Conservation (phyloP, 2,888 invertebrate genomes). For the Nebria brevicollis region DNA sequence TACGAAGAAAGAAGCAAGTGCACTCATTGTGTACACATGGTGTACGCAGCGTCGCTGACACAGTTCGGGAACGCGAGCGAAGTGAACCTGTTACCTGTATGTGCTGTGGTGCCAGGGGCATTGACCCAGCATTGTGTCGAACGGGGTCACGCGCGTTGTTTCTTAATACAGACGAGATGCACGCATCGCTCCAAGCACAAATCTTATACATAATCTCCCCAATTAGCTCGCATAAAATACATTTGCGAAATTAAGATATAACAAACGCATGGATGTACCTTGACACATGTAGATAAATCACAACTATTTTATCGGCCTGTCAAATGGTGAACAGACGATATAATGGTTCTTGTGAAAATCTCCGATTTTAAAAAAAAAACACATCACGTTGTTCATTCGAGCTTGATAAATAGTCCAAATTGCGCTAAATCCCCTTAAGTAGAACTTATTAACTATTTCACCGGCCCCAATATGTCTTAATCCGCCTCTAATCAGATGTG, state of each 20-base stretch:
- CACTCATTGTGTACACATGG: constrained; percentile 5
- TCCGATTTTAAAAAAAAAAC: too few relatives aligned
- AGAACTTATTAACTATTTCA: neutral
- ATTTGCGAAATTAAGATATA: neutral
- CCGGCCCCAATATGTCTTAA: neutral
- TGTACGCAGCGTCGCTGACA: constrained; percentile 9
- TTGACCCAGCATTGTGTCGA: constrained; percentile 43
- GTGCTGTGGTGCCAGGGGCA: constrained; percentile 34
- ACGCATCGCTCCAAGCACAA: constrained; percentile 17
- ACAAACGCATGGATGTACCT: neutral
- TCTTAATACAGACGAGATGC: constrained; percentile 18
- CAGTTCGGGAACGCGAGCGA: constrained; percentile 11
- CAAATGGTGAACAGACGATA: neutral
- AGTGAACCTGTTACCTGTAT: constrained; percentile 43
- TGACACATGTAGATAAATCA: neutral
- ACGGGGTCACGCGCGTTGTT: constrained; percentile 38
- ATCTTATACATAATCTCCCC: constrained; percentile 16
- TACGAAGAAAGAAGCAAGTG: neutral
- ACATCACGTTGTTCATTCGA: too few relatives aligned
- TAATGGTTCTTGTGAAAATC: too few relatives aligned
- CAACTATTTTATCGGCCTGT: neutral
- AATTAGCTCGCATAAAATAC: neutral
- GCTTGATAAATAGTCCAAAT: neutral
- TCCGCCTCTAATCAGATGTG: neutral
- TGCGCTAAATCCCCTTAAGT: neutral